phyloP scores from a whole-genome alignment of 2,113 vertebrate genomes.

The Jaculus jaculus region DNA sequence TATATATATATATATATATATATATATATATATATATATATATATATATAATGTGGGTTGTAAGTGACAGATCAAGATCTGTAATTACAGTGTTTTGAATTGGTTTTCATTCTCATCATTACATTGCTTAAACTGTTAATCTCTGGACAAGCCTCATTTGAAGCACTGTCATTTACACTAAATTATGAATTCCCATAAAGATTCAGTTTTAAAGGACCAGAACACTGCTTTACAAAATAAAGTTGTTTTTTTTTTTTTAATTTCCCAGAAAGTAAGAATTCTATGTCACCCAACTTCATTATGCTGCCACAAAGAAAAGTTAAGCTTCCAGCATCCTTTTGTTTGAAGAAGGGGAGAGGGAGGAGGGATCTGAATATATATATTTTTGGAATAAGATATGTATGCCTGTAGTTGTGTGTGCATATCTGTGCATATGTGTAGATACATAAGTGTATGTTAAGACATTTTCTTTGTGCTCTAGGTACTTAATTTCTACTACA shows the following conservation, averaged over 20 bases:
- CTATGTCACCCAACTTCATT: not conserved
- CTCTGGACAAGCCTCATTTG: not conserved
- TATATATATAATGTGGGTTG: not conserved
- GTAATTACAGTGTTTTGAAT: not conserved
- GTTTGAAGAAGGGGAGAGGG: not conserved
- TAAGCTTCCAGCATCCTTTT: constrained; percentile 17
- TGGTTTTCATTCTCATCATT: constrained; percentile 32
- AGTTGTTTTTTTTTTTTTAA: constrained; percentile 51
- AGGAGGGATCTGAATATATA: constrained; percentile 12
- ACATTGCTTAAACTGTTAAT: not conserved
- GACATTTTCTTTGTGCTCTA: not conserved
- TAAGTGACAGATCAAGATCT: not conserved
- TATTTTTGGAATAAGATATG: constrained; percentile 31
- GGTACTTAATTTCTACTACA: constrained; percentile 21
- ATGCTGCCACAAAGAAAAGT: constrained; percentile 28
- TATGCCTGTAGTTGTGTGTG: not conserved
- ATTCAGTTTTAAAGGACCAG: constrained; percentile 51
- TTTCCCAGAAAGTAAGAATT: constrained; percentile 51
- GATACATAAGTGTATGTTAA: not conserved
- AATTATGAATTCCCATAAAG: constrained; percentile 7
- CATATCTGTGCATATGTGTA: too few relatives aligned
- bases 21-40: too few relatives aligned
- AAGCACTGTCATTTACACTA: not conserved
- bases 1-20: too few relatives aligned
- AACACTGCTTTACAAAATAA: constrained; percentile 38